Base-by-base conservation (phyloP, 1,140 invertebrate genomes). In the Luehdorfia chinensis region DNA sequence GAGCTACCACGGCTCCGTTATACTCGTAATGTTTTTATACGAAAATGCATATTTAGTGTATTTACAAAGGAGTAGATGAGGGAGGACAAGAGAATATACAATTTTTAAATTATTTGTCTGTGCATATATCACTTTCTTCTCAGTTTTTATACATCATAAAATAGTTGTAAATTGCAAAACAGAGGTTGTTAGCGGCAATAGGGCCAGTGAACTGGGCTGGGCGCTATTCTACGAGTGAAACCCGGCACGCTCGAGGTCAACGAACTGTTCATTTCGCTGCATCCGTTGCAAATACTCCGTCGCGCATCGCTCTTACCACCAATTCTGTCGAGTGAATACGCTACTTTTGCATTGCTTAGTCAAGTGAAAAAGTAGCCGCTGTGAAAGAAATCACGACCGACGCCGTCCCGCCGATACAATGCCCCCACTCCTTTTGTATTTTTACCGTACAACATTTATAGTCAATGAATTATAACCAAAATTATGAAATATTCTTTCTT, bases 231-330 rank as follows among this genome's bases (percentile, higher is more conserved):
- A 73, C 71, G 71, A 84, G 81, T 84, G 79, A 85, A 85, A 85
- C 79, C 75, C 63, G 69, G 75, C 68, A 59, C 53, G 65, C 55
- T 73, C 56, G 73, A 75, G 79, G 75, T 84, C 77, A 72, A 72
- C 62, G 81, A 84, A 80, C 81, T 81, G 65, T 74, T 75, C 79
- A 84, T 84, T 85, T 85, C 68, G 74, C 81, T 85, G 81, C 81
- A 85, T 85, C 79, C 79, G 76, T 81, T 85, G 81, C 81, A 81
- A 85, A 84, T 84, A 85, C 62, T 75, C 64, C 65, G 72, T 59
- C 60, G 74, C 67, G 75, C 79, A 80, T 78, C 72, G 73, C 58
- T 70, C 60, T 74, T 70, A 69, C 73, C 71, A 75, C 77, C 74
- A 78, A 76, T 79, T 77, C 74, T 69, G 63, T 66, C 52, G 62